phyloP scores from a whole-genome alignment of 2,113 vertebrate genomes.

The Panthera tigris region DNA sequence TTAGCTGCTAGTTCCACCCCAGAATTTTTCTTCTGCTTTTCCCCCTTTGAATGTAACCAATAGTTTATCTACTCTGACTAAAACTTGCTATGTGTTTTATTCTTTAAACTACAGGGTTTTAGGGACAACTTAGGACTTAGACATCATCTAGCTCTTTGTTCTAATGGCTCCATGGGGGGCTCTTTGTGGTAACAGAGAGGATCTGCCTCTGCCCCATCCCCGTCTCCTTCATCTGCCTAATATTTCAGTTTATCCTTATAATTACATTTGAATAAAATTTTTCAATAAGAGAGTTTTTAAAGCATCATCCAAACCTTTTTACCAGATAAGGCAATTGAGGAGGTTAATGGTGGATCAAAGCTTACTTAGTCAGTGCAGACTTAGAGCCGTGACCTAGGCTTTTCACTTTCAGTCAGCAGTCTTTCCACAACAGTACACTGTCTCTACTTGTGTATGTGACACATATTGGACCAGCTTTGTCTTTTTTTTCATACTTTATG shows the following conservation, averaged over 20 bases:
- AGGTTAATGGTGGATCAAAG: neutral
- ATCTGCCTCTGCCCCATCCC: accelerated
- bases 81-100: neutral
- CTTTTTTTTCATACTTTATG: neutral
- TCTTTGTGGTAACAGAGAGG: neutral
- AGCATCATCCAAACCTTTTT: neutral
- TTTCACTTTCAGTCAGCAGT: neutral
- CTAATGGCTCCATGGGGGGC: neutral
- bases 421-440: neutral
- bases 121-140: neutral
- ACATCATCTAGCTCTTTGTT: neutral
- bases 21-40: neutral
- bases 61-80: neutral
- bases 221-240: neutral
- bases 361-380: neutral
- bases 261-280: neutral
- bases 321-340: neutral
- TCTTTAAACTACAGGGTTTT: neutral
- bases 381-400: neutral
- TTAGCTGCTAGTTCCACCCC: neutral
- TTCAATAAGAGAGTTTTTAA: neutral
- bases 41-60: neutral
- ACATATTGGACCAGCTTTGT: neutral
- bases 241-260: neutral
- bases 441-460: neutral